These are phyloP conservation scores for Incurvaria masculella DNA, from an alignment of 2,888 invertebrate genomes.

Conservation along the genomic window DNA sequence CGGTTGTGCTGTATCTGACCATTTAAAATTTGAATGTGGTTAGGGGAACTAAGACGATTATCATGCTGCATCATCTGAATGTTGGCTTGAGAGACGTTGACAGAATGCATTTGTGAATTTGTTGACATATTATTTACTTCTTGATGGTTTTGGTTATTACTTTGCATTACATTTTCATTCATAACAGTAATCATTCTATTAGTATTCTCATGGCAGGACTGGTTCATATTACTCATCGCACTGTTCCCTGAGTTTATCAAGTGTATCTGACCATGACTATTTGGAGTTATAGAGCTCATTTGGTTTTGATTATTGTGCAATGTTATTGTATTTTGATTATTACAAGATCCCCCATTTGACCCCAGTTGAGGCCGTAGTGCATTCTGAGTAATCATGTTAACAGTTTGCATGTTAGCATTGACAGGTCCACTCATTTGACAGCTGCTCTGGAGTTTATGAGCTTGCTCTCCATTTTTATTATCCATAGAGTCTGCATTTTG, in stretches of 20 bases:
- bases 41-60: slow-evolving; percentile 31
- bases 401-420: slow-evolving; percentile 28
- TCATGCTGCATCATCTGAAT: slow-evolving; percentile 45
- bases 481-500: slow-evolving; percentile 42
- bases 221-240: slow-evolving; percentile 39
- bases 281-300: slow-evolving; percentile 38
- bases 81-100: slow-evolving; percentile 38
- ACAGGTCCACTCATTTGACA: slow-evolving; percentile 42
- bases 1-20: slow-evolving; percentile 48
- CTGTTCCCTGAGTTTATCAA: slow-evolving; percentile 42
- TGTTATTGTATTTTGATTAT: slow-evolving; percentile 36
- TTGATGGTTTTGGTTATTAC: slow-evolving; percentile 28
- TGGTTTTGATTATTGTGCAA: slow-evolving; percentile 39
- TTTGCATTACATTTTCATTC: slow-evolving; percentile 32
- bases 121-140: slow-evolving; percentile 18
- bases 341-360: slow-evolving; percentile 14
- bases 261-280: slow-evolving; percentile 39
- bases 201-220: slow-evolving; percentile 41
- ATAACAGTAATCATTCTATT: slow-evolving; percentile 35
- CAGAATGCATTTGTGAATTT: slow-evolving; percentile 27
- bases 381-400: slow-evolving; percentile 46
- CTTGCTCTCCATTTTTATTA: slow-evolving; percentile 38
- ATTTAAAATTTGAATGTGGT: slow-evolving; percentile 50
- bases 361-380: slow-evolving; percentile 37
- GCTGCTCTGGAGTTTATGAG: slow-evolving; percentile 40